phyloP scores from a whole-genome alignment of 2,113 vertebrate genomes.

The Melozone crissalis region DNA sequence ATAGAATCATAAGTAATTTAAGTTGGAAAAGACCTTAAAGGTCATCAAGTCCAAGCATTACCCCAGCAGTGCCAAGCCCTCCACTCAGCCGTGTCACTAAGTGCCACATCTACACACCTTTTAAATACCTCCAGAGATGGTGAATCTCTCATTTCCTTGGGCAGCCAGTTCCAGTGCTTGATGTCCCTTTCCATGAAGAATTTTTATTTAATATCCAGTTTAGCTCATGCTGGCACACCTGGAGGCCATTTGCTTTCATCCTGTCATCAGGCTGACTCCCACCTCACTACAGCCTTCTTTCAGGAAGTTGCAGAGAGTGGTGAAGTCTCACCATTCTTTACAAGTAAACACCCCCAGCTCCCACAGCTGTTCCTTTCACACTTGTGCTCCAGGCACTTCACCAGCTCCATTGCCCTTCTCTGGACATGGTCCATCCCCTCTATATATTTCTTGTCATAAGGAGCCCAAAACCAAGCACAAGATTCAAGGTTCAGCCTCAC shows the following conservation, averaged over 20 bases:
- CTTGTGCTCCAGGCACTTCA: neutral
- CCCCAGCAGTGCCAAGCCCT: neutral
- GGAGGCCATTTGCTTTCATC: neutral
- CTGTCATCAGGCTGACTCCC: no score
- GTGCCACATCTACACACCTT: neutral
- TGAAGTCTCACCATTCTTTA: neutral
- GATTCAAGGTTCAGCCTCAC: neutral
- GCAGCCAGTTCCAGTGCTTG: neutral
- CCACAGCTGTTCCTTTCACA: neutral
- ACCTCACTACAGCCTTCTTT: neutral
- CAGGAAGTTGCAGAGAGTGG: no score
- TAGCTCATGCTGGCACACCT: neutral
- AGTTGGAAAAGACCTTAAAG: neutral
- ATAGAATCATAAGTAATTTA: neutral
- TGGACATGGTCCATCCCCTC: neutral
- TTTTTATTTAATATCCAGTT: neutral
- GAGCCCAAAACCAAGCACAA: neutral
- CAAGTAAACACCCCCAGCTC: neutral
- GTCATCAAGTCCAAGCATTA: rapidly evolving
- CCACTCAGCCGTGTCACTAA: neutral
- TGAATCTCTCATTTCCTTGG: neutral
- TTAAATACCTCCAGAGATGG: neutral
- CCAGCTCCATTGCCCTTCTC: neutral
- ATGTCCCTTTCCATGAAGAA: neutral
- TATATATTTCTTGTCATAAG: neutral